Conservation (phyloP, 1,140 invertebrate genomes). For the Magallana angulata region DNA sequence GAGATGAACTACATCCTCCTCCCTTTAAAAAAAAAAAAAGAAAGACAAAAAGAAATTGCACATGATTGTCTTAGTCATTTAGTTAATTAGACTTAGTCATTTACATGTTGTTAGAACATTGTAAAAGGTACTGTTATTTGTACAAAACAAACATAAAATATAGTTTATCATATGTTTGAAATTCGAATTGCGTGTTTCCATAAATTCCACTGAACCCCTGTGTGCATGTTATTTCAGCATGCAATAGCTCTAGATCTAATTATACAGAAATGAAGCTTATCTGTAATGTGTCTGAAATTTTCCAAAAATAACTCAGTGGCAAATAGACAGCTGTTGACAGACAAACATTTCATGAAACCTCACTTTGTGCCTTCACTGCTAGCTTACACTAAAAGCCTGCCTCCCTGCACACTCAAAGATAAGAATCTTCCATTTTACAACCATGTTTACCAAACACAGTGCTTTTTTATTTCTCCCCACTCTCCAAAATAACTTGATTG, state of each 20-base stretch:
- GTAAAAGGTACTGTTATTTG: too few relatives aligned
- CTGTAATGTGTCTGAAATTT: neutral
- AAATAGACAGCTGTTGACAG: slow-evolving; percentile 8
- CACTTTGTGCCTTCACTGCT: neutral
- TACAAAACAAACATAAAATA: too few relatives aligned
- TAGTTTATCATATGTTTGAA: too few relatives aligned
- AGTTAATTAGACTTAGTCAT: too few relatives aligned
- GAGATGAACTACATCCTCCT: too few relatives aligned
- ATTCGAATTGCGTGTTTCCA: too few relatives aligned
- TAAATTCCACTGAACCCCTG: too few relatives aligned
- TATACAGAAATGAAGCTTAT: slow-evolving; percentile 23
- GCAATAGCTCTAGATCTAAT: neutral
- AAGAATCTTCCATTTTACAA: neutral
- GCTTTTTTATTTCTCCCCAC: neutral
- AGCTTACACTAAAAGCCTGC: neutral
- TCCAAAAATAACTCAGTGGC: neutral
- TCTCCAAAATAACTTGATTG: neutral
- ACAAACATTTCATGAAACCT: neutral
- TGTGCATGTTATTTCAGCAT: too few relatives aligned
- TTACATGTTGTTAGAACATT: too few relatives aligned
- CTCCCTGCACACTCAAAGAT: neutral
- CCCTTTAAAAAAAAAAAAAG: too few relatives aligned
- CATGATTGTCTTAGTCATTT: too few relatives aligned
- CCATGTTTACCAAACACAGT: slow-evolving; percentile 16
- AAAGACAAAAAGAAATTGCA: too few relatives aligned